Conservation (phyloP, 1,140 invertebrate genomes). For the Papilio machaon region DNA sequence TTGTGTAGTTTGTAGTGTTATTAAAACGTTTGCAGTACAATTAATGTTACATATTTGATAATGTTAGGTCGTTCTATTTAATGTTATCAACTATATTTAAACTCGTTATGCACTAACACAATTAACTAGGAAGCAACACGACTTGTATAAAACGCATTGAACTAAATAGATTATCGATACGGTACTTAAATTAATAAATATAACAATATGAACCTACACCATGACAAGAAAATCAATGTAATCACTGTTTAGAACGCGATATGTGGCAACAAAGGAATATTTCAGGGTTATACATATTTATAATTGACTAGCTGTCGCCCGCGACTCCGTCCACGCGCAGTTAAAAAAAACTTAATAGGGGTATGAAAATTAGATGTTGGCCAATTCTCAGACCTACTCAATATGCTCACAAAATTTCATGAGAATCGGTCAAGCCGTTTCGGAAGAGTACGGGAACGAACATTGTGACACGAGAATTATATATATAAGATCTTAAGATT, state of each 20-base stretch:
- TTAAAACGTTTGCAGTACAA: not conserved
- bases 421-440: too few species aligned
- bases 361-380: too few species aligned
- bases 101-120: not conserved
- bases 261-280: not conserved
- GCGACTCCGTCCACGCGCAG: too few species aligned
- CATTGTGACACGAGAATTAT: too few species aligned
- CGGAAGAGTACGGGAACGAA: too few species aligned
- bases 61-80: constrained; percentile 21
- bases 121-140: constrained; percentile 3
- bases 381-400: too few species aligned
- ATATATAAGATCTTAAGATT: too few species aligned
- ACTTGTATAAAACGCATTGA: constrained; percentile 6
- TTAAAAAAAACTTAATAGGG: too few species aligned
- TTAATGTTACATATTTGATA: not conserved
- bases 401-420: too few species aligned
- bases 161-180: constrained; percentile 30
- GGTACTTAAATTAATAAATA: not conserved
- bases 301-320: too few species aligned
- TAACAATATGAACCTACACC: not conserved
- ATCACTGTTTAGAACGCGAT: not conserved
- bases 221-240: not conserved
- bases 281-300: too few species aligned
- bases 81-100: constrained; percentile 22
- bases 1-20: not conserved